Percentiles rank a stretch among this genome's conserved stretches.
phyloP scores from a whole-genome alignment of 2,797 vertebrate genomes.

The Echiichthys vipera region DNA sequence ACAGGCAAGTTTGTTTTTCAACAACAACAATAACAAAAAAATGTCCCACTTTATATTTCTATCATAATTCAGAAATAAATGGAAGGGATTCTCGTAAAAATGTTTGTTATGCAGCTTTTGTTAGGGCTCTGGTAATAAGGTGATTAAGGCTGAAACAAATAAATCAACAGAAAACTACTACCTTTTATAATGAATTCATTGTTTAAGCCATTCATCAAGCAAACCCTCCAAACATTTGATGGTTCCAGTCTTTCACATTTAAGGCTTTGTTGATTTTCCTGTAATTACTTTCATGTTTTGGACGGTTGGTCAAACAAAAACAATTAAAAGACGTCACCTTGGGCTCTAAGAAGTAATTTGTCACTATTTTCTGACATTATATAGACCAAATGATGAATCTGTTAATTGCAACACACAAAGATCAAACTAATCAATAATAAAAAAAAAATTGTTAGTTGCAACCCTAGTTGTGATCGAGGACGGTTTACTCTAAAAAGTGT shows the following conservation, averaged over 20 bases:
- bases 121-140: not conserved
- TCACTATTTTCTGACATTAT: not conserved
- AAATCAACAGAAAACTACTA: not conserved
- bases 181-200: not conserved
- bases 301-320: not conserved
- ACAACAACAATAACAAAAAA: no score
- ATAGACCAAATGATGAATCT: not conserved
- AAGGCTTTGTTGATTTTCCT: not conserved
- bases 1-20: not conserved
- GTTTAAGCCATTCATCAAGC: not conserved
- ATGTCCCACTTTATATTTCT: not conserved
- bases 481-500: slow-evolving; percentile 2
- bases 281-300: slow-evolving; percentile 9
- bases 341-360: not conserved
- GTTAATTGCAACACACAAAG: not conserved
- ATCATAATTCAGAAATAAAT: not conserved
- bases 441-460: not conserved
- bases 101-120: not conserved
- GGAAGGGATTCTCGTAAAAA: not conserved
- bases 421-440: not conserved
- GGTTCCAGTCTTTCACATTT: not conserved
- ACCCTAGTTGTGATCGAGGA: not conserved
- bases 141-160: not conserved
- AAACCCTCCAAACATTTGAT: not conserved
- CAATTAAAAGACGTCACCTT: not conserved